A percentile compares a stretch with the other conserved stretches of the same genome.
These are phyloP conservation scores for Camptogramma bilineatum DNA, from an alignment of 2,888 invertebrate genomes.

Conservation along the genomic window DNA sequence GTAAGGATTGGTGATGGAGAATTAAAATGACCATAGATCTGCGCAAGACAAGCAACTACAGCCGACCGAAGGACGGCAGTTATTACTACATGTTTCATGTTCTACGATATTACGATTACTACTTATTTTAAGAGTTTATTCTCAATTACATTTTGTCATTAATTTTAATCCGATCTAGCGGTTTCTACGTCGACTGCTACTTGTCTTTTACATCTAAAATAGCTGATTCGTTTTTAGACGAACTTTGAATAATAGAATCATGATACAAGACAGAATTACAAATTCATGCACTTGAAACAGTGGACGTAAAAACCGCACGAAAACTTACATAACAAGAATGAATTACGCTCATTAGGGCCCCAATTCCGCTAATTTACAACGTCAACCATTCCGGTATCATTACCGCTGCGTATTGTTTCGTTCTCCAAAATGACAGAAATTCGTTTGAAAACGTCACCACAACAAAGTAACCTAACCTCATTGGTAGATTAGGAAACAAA, in stretches of 20 bases:
- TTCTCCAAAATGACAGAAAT: too few relatives aligned
- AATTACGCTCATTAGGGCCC: constrained; percentile 5
- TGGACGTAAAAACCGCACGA: constrained; percentile 51
- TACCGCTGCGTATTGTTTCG: too few relatives aligned
- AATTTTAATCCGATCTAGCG: constrained; percentile 50
- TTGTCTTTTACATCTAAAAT: constrained; percentile 8
- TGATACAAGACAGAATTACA: neutral
- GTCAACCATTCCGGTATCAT: too few relatives aligned
- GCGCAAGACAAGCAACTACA: constrained; percentile 27
- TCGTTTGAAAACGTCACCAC: too few relatives aligned
- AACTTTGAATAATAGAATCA: neutral
- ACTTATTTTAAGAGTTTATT: constrained; percentile 63
- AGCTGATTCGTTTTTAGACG: neutral
- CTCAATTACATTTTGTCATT: constrained; percentile 54
- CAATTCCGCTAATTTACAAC: too few relatives aligned
- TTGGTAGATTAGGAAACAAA: too few relatives aligned
- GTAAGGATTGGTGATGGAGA: constrained; percentile 1
- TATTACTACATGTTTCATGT: constrained; percentile 35
- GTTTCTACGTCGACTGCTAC: constrained; percentile 29
- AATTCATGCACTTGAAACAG: constrained; percentile 15
- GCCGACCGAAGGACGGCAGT: constrained; percentile 23
- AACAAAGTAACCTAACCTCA: too few relatives aligned
- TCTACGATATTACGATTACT: constrained; percentile 72
- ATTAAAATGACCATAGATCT: constrained; percentile 3
- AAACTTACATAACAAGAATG: constrained; percentile 50